Conservation (phyloP, 1,140 invertebrate genomes). For the Vanessa atalanta region DNA sequence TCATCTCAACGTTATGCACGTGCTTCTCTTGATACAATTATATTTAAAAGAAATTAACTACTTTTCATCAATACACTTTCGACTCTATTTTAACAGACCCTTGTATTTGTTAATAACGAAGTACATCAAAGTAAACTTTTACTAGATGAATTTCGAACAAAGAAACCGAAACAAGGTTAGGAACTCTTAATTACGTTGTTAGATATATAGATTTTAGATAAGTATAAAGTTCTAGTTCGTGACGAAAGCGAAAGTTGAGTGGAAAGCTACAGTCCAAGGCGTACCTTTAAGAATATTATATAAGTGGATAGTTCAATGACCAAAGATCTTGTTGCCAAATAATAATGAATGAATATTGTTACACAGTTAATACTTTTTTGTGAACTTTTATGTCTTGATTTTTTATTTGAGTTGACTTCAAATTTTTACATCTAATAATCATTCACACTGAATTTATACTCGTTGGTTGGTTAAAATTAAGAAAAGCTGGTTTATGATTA, state of each 20-base stretch:
- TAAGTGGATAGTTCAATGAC: constrained; percentile 17
- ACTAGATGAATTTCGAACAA: not conserved
- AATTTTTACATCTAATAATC: too few species aligned
- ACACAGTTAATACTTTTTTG: too few species aligned
- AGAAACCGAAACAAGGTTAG: not conserved
- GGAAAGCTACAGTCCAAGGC: constrained; percentile 52
- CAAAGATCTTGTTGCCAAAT: not conserved
- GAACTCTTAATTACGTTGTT: not conserved
- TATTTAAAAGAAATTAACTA: not conserved
- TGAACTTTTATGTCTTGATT: too few species aligned
- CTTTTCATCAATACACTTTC: not conserved
- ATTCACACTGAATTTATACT: too few species aligned
- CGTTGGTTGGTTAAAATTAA: too few species aligned
- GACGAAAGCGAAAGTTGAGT: constrained; percentile 65
- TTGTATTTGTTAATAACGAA: not conserved
- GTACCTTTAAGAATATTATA: constrained; percentile 30
- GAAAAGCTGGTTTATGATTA: too few species aligned
- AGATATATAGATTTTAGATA: constrained; percentile 3
- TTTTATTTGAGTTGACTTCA: too few species aligned
- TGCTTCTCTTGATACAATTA: too few species aligned
- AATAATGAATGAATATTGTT: too few species aligned
- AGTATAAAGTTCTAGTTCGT: constrained; percentile 23
- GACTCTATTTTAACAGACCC: not conserved
- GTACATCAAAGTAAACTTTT: not conserved
- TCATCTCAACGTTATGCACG: too few species aligned